A percentile compares a stretch with the other conserved stretches of the same genome.
Evolutionary conservation across 1,140 invertebrate genomes (phyloP).

Genomic region (Drosophila persimilis): DNA sequence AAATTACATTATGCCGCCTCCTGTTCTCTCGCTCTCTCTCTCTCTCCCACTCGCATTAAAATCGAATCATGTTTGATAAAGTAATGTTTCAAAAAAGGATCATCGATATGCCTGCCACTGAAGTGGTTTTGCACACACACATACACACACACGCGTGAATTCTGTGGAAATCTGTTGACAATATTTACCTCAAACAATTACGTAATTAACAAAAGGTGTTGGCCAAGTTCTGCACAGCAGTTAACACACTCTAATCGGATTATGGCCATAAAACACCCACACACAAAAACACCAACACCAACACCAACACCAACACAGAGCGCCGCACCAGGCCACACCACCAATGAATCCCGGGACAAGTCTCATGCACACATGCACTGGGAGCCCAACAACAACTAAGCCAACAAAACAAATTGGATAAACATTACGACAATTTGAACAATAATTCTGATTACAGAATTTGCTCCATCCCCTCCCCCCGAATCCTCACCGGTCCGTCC

Average conservation of each 20-base stretch:
- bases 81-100: background rate
- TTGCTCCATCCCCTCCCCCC: conserved; percentile 24
- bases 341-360: background rate
- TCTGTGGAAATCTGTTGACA: conserved; percentile 31
- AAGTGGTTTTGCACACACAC: conserved; percentile 8
- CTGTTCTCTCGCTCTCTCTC: too few relatives aligned
- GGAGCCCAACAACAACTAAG: conserved; percentile 42
- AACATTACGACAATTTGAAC: conserved; percentile 79
- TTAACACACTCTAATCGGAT: conserved; percentile 62
- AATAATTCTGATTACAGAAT: conserved; percentile 76
- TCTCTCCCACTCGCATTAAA: too few relatives aligned
- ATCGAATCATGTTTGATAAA: too few relatives aligned
- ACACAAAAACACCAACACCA: conserved; percentile 15
- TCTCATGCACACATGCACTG: conserved; percentile 6
- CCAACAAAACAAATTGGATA: conserved; percentile 74
- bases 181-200: conserved; percentile 65
- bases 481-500: background rate
- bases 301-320: background rate
- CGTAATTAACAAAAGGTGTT: conserved; percentile 76
- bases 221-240: conserved; percentile 56
- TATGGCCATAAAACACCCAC: conserved; percentile 55
- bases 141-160: conserved; percentile 4
- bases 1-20: too few relatives aligned
- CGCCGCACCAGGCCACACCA: too few relatives aligned
- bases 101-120: conserved; percentile 10